Evolutionary conservation across 2,797 vertebrate species (phyloP).

Genomic region (Alcedo atthis): DNA sequence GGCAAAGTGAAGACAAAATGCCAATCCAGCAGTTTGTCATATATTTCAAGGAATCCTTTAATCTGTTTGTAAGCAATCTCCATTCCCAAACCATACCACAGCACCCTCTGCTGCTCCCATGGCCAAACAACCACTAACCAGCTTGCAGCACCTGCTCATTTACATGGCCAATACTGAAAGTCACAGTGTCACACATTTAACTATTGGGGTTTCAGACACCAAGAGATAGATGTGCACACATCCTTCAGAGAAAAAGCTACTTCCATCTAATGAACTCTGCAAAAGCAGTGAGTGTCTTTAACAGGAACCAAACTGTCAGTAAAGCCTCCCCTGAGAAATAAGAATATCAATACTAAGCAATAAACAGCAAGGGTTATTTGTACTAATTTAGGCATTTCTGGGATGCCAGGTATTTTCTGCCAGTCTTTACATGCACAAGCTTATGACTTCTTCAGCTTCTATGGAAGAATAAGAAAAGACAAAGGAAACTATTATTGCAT

Average conservation of each 20-base stretch:
- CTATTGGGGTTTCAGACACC: not conserved
- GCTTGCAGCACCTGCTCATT: not conserved
- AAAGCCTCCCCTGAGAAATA: not conserved
- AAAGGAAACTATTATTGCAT: not conserved
- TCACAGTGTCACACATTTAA: not conserved
- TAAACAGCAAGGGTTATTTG: not conserved
- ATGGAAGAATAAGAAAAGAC: not conserved
- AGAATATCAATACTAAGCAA: not conserved
- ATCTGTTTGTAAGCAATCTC: not conserved
- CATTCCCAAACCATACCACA: not conserved
- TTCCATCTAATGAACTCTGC: not conserved
- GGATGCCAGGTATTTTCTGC: not conserved
- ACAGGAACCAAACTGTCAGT: not conserved
- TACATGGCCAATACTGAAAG: not conserved
- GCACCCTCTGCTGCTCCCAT: constrained; percentile 27
- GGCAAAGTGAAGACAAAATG: not conserved
- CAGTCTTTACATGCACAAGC: not conserved
- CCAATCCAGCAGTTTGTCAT: not conserved
- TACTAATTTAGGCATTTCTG: not conserved
- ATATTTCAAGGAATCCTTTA: not conserved
- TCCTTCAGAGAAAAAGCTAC: not conserved
- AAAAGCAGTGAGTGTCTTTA: not conserved
- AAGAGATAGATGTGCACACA: not conserved
- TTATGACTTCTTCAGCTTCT: not conserved
- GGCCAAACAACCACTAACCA: not conserved